Evolutionary conservation across 2,888 invertebrate genomes (phyloP), one percentile per base, ranked within the genome.

Genomic region (Belgica antarctica): DNA sequence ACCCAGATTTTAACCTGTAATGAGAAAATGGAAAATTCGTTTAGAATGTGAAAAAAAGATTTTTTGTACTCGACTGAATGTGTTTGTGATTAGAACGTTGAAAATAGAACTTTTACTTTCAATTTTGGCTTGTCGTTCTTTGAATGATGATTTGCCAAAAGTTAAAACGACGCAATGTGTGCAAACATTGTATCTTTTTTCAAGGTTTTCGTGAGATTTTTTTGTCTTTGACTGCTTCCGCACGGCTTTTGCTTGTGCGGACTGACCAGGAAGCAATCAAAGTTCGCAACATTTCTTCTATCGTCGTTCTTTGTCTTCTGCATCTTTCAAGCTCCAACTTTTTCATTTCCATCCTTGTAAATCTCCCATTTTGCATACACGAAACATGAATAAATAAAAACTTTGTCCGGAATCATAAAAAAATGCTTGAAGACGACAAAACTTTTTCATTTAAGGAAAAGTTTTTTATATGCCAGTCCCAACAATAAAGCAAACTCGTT

Each of bases 1-100:
- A 65, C 65, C 86, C 86, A 86, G 74, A 86, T 86, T 80, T 86
- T 86, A 66, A 86, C 86, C 86, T 86, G 81, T 73, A 72, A 78
- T 77, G 72, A 62, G 71, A 72, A 46, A n/a, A 68, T 8, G n/a
- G 27, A 66, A 24, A 66, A 47, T 1, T 1, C 1, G 36, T 8
- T 65, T 34, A 34, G 12, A 34, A 12, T 12, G 15, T n/a, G 10
- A 41, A 41, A n/a, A n/a, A n/a, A n/a, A n/a, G n/a, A n/a, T 41
- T 41, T 41, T n/a, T n/a, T n/a, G n/a, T n/a, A n/a, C n/a, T n/a
- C n/a, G n/a, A n/a, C n/a, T n/a, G n/a, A n/a, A n/a, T n/a, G n/a
- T n/a, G n/a, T n/a, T n/a, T n/a, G n/a, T n/a, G n/a, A n/a, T n/a
- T n/a, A n/a, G n/a, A n/a, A n/a, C n/a, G n/a, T n/a, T n/a, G n/a